These are phyloP conservation scores for Arctocebus calabarensis DNA, from an alignment of 2,797 vertebrate species.

Conservation along the genomic window DNA sequence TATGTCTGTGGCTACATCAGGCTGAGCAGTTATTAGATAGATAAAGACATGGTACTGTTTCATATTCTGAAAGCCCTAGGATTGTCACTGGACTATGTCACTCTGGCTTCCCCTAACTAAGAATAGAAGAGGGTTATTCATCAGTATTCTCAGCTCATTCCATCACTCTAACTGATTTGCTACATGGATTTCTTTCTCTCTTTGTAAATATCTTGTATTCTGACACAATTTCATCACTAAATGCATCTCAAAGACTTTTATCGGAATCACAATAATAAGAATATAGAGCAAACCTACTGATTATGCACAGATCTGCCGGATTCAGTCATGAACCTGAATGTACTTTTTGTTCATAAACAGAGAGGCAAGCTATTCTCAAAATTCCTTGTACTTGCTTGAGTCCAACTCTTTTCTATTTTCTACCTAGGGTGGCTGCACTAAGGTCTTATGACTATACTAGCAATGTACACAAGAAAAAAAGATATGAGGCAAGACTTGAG, in stretches of 20 bases:
- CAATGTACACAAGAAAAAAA: background rate
- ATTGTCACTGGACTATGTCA: background rate
- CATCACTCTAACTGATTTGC: background rate
- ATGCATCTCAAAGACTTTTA: background rate
- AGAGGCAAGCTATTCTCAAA: background rate
- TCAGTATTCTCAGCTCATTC: background rate
- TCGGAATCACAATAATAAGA: background rate
- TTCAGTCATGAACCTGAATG: background rate
- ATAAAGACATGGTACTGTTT: background rate
- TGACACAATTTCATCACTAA: background rate
- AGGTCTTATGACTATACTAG: background rate
- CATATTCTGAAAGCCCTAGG: background rate
- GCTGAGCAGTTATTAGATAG: background rate
- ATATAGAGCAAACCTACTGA: background rate
- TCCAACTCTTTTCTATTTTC: background rate
- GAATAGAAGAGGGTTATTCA: background rate
- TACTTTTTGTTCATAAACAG: conserved; percentile 18
- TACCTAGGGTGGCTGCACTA: background rate
- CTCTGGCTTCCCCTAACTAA: background rate
- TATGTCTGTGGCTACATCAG: background rate
- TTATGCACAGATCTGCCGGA: background rate
- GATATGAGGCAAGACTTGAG: background rate
- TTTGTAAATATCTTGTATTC: background rate
- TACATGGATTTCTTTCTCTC: background rate
- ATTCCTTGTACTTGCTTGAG: background rate